Evolutionary conservation across 2,797 vertebrate genomes (phyloP).

Genomic region (Lemur catta): DNA sequence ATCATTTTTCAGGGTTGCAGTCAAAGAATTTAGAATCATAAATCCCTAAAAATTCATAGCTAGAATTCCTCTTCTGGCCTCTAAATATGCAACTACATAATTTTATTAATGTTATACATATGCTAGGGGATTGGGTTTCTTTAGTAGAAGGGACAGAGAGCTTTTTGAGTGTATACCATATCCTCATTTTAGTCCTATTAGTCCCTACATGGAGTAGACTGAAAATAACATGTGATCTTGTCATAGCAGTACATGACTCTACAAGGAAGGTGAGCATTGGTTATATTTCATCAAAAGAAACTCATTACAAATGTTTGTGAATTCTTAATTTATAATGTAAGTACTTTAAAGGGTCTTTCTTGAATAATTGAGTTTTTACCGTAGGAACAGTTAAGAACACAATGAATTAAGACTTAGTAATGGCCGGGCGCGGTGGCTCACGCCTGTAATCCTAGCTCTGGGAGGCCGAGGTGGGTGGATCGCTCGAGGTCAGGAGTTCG

Average conservation of each 20-base stretch:
- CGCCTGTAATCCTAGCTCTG: too few relatives aligned
- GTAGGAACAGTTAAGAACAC: background rate
- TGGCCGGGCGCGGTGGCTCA: too few relatives aligned
- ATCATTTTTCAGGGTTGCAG: background rate
- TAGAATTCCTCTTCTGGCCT: background rate
- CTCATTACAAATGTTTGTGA: background rate
- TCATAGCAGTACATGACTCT: background rate
- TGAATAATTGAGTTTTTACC: background rate
- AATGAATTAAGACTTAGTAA: background rate
- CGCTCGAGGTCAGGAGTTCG: too few relatives aligned
- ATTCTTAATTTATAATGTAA: background rate
- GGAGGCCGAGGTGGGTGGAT: too few relatives aligned
- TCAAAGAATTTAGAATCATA: slow-evolving; percentile 11
- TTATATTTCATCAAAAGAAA: background rate
- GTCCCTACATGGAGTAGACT: background rate
- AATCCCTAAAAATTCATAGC: background rate
- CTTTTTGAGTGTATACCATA: background rate
- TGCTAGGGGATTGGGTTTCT: background rate
- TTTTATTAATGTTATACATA: slow-evolving; percentile 9
- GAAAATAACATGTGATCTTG: background rate
- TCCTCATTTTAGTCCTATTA: background rate
- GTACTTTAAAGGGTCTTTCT: background rate
- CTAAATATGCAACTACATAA: background rate
- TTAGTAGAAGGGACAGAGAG: slow-evolving; percentile 8
- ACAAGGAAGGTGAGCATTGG: background rate